A percentile compares a stretch with the other conserved stretches of the same genome.
These are phyloP conservation scores for Argopecten irradians DNA, from an alignment of 1,140 invertebrate genomes.

Conservation along the genomic window DNA sequence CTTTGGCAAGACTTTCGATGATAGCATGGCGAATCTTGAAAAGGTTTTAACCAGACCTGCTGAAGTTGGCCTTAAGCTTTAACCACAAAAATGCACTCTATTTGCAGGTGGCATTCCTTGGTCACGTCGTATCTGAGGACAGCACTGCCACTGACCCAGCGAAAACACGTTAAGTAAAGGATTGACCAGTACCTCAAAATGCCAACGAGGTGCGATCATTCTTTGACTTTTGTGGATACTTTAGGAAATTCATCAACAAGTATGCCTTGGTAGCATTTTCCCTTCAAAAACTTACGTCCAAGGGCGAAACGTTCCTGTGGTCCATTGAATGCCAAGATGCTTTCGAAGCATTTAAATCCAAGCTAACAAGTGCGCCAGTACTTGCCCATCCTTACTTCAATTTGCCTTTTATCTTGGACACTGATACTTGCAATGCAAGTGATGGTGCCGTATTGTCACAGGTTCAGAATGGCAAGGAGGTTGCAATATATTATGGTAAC, in stretches of 20 bases:
- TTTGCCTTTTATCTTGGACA: constrained; percentile 31
- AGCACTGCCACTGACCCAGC: neutral
- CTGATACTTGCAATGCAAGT: constrained; percentile 25
- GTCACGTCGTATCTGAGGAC: constrained; percentile 25
- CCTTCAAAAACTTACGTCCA: neutral
- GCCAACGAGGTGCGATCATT: neutral
- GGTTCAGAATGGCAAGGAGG: too few species aligned
- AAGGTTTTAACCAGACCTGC: too few species aligned
- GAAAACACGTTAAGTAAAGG: neutral
- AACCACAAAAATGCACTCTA: constrained; percentile 29
- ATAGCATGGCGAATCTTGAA: too few species aligned
- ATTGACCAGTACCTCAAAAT: neutral
- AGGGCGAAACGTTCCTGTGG: constrained; percentile 5
- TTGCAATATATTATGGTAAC: too few species aligned
- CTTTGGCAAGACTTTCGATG: too few species aligned
- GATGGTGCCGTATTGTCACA: constrained; percentile 28
- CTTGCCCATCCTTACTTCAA: constrained; percentile 12
- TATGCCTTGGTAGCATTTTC: neutral
- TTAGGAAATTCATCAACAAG: neutral
- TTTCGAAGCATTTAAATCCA: constrained; percentile 12
- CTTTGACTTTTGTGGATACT: constrained; percentile 69
- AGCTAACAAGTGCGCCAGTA: neutral
- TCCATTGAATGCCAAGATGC: neutral
- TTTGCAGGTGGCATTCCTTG: constrained; percentile 25
- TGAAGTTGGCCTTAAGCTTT: constrained; percentile 34